These are phyloP conservation scores for Metopia argyrocephala DNA, from an alignment of 2,888 invertebrate genomes.

Conservation along the genomic window DNA sequence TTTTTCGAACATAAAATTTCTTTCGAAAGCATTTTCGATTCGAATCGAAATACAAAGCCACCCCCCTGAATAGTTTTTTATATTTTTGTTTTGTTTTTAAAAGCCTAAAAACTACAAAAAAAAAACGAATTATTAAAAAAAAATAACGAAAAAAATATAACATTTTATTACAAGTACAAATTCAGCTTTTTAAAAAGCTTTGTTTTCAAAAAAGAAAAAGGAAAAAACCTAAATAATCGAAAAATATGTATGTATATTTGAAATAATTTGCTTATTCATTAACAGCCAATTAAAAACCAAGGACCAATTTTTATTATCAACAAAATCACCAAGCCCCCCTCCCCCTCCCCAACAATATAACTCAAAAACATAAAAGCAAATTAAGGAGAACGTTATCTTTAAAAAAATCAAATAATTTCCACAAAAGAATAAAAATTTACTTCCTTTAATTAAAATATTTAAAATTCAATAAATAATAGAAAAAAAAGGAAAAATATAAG, in stretches of 20 bases:
- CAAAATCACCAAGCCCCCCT: slow-evolving; percentile 3
- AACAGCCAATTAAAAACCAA: slow-evolving; percentile 67
- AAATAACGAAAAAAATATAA: slow-evolving; percentile 26
- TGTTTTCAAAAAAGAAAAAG: slow-evolving; percentile 61
- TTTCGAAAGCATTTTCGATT: too few relatives aligned
- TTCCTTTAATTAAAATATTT: background rate
- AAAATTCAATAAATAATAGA: background rate
- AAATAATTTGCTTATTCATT: slow-evolving; percentile 56
- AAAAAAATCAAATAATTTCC: background rate
- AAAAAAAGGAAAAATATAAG: slow-evolving; percentile 51
- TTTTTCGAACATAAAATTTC: too few relatives aligned
- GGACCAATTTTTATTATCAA: slow-evolving; percentile 72
- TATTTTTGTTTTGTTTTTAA: slow-evolving; percentile 10
- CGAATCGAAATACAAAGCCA: background rate
- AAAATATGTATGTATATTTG: too few relatives aligned
- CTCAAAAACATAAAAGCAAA: background rate
- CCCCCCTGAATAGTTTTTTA: too few relatives aligned
- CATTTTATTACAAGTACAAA: slow-evolving; percentile 58
- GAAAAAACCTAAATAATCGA: slow-evolving; percentile 47
- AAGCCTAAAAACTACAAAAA: slow-evolving; percentile 7
- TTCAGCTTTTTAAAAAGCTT: slow-evolving; percentile 60
- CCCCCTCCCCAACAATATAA: background rate
- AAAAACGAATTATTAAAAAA: slow-evolving; percentile 27
- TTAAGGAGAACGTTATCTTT: too few relatives aligned
- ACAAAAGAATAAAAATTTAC: too few relatives aligned